Base-by-base conservation (phyloP, 64 coral and sea anemone genomes). In the Pocillopora verrucosa region DNA sequence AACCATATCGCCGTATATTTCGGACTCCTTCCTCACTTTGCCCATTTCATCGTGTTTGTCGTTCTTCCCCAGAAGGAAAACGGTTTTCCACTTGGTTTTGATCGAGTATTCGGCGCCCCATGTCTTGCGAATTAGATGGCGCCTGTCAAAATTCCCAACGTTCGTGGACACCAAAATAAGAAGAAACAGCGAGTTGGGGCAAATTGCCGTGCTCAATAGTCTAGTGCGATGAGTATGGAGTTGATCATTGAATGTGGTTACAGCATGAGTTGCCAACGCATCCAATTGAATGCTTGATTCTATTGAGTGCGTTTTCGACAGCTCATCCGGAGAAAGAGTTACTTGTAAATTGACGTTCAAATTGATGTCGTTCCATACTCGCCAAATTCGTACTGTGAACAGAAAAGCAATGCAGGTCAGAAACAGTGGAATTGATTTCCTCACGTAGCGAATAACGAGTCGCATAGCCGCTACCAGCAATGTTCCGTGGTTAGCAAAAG, bases 101-200 rank as follows among this genome's bases (percentile, higher is more conserved):
- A 91, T 70, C 6, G 84, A 80, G 41, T 76, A 74, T 38, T 94
- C 84, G 16, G 89, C 75, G 16, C 93, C 93, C 93, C 93, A 94
- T 2, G 93, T 94, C 80, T 86, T 76, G 19, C 93, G 93, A 26
- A 94, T 94, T 81, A 87, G n/a, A 25, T 87, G 79, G 24, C 93
- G 74, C 15, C 89, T 59, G 41, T 90, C 89, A 60, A 88, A 38
- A 75, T 94, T 79, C n/a, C 84, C 89, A 41, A 94, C 84, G 59
- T 81, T 78, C 61, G 89, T 94, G 10, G 93, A 91, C 15, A 94
- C 93, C 20, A 94, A 58, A 70, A 94, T 91, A 19, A 94, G 84
- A 20, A 91, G 75, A 17, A 62, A 72, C 13, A 94, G 16, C 58
- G 61, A 76, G 25, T 16, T 83, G 15, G 88, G 89, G 59, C 93